Evolutionary conservation across 1,140 invertebrate species (phyloP).

Genomic region (Coptotermes formosanus): DNA sequence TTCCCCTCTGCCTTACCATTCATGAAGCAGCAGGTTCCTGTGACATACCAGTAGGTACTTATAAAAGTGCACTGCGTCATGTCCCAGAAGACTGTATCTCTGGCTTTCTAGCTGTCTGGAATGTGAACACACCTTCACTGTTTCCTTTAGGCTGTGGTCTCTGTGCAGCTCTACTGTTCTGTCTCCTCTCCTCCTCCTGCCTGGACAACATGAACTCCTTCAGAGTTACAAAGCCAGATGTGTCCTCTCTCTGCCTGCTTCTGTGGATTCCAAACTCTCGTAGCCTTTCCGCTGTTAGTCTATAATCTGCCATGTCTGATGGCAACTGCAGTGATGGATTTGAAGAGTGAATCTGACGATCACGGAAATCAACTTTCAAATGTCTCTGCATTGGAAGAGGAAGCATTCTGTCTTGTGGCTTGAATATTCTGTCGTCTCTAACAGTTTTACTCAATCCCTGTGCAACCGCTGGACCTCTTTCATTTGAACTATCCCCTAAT

Average conservation of each 20-base stretch:
- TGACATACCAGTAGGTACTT: too few relatives aligned
- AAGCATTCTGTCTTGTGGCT: neutral
- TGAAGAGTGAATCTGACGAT: slow-evolving; percentile 55
- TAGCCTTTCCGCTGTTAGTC: slow-evolving; percentile 39
- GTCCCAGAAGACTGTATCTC: neutral
- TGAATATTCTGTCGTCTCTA: too few relatives aligned
- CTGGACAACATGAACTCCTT: slow-evolving; percentile 73
- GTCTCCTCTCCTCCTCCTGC: slow-evolving; percentile 63
- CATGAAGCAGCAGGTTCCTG: too few relatives aligned
- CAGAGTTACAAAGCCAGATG: slow-evolving; percentile 57
- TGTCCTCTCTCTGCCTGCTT: slow-evolving; percentile 41
- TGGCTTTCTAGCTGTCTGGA: neutral
- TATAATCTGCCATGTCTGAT: slow-evolving; percentile 44
- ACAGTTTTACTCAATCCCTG: too few relatives aligned
- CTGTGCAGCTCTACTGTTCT: neutral
- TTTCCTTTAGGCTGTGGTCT: neutral
- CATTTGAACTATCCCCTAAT: neutral
- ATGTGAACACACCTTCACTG: slow-evolving; percentile 5
- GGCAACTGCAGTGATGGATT: slow-evolving; percentile 46
- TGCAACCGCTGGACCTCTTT: too few relatives aligned
- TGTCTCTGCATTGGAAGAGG: neutral
- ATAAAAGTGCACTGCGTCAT: too few relatives aligned
- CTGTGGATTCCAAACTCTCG: slow-evolving; percentile 48
- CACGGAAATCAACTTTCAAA: slow-evolving; percentile 3
- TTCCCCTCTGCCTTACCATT: too few relatives aligned